Conservation (phyloP, 2,797 vertebrate genomes). For the Jordanella pulchra region DNA sequence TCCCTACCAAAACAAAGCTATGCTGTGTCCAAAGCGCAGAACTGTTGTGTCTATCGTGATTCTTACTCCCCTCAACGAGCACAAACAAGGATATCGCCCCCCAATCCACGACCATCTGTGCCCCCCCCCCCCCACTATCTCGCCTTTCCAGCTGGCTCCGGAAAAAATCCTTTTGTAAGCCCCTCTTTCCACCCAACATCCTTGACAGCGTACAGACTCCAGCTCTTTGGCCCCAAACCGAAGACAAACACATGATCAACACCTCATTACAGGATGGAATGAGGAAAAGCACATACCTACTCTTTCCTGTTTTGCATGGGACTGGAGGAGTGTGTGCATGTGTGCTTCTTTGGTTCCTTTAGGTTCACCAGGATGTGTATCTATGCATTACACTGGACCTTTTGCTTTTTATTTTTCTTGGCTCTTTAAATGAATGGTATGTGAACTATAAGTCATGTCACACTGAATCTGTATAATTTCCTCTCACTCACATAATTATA, state of each 20-base stretch:
- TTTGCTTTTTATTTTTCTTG: conserved; percentile 35
- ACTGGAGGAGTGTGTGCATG: conserved; percentile 18
- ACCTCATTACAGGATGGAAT: conserved; percentile 35
- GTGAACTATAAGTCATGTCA: conserved; percentile 24
- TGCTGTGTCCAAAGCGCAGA: conserved; percentile 52
- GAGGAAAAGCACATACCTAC: conserved; percentile 47
- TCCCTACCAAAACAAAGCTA: conserved; percentile 44
- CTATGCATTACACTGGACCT: conserved; percentile 17
- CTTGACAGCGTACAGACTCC: conserved; percentile 22
- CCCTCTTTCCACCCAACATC: conserved; percentile 12
- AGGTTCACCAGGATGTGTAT: conserved; percentile 60
- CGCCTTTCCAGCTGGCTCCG: conserved; percentile 52
- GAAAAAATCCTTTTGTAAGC: conserved; percentile 40
- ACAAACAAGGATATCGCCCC: conserved; percentile 74
- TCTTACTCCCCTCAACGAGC: conserved; percentile 65
- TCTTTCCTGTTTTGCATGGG: conserved; percentile 60
- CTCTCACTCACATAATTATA: conserved; percentile 4
- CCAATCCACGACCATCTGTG: conserved; percentile 74
- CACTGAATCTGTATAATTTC: conserved; percentile 15
- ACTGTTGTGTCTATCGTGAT: conserved; percentile 76
- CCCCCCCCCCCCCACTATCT: conserved; percentile 54
- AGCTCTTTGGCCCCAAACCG: conserved; percentile 32
- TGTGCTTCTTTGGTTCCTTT: conserved; percentile 39
- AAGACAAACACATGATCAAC: conserved; percentile 33
- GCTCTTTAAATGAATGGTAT: conserved; percentile 33